Conservation (phyloP, 2,113 vertebrate species). For the Tychaedon coryphoeus region DNA sequence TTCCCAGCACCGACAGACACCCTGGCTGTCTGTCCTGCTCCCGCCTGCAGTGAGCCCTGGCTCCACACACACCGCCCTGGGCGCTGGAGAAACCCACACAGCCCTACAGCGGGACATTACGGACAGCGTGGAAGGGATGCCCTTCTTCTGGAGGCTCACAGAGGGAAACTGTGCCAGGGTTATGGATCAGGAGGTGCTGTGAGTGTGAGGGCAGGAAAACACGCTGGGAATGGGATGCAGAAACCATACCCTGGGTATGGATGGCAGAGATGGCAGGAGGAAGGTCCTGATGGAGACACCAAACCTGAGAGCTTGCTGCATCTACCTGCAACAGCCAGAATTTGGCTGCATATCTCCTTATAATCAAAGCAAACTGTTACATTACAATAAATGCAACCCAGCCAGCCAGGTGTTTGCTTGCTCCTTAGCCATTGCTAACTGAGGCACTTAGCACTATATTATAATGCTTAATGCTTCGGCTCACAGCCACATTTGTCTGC, state of each 20-base stretch:
- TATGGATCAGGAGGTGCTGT: background rate
- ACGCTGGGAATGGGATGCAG: background rate
- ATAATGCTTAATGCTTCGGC: background rate
- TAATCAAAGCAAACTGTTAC: background rate
- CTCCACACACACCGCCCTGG: background rate
- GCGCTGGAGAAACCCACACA: background rate
- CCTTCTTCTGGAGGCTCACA: background rate
- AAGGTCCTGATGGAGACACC: background rate
- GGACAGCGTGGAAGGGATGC: background rate
- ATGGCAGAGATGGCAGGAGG: background rate
- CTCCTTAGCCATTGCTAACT: fast-evolving
- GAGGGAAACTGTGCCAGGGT: background rate
- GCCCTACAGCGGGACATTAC: background rate
- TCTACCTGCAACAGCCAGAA: background rate
- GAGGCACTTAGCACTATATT: background rate
- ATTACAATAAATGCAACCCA: background rate
- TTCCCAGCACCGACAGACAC: background rate
- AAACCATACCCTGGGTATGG: background rate
- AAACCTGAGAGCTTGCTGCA: background rate
- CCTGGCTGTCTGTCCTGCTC: background rate
- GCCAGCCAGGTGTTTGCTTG: background rate
- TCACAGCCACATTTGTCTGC: background rate
- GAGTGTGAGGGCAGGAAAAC: background rate
- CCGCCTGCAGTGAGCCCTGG: background rate
- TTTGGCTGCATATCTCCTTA: background rate